Conservation (phyloP, 2,797 vertebrate genomes). For the Sebastolobus altivelis region DNA sequence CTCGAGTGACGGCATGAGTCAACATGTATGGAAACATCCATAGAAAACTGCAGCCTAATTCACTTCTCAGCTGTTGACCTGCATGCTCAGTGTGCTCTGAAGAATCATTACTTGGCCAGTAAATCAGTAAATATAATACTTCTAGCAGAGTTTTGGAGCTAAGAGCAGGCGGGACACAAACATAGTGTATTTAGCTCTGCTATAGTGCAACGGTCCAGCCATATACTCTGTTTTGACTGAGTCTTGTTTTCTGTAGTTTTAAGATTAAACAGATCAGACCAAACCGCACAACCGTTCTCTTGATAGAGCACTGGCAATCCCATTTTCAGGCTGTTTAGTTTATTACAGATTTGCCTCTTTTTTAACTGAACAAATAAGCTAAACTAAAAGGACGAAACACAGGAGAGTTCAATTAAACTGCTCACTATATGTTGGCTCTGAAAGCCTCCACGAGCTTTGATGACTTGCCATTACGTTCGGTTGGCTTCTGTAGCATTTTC, state of each 20-base stretch:
- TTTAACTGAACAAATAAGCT: not conserved
- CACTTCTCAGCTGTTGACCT: no score
- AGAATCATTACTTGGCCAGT: no score
- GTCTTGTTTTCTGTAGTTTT: not conserved
- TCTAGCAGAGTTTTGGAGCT: no score
- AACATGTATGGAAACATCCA: no score
- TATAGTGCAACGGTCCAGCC: no score
- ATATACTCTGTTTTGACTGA: no score
- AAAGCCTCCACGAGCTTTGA: not conserved
- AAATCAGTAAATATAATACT: no score
- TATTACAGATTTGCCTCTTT: not conserved
- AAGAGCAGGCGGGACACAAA: no score
- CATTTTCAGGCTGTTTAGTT: constrained; percentile 9
- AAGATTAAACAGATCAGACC: constrained; percentile 3
- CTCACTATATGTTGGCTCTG: not conserved
- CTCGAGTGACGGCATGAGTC: no score
- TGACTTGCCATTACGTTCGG: not conserved
- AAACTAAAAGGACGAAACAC: constrained; percentile 11
- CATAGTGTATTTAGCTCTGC: no score
- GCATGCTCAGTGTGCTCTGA: no score
- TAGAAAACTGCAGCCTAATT: no score
- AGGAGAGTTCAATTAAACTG: constrained; percentile 12
- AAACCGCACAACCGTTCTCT: constrained; percentile 9
- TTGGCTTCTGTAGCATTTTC: not conserved
- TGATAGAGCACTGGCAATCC: not conserved